Evolutionary conservation across 2,113 vertebrate species (phyloP), one percentile per base, ranked within the genome.

Genomic region (Probosciger aterrimus): DNA sequence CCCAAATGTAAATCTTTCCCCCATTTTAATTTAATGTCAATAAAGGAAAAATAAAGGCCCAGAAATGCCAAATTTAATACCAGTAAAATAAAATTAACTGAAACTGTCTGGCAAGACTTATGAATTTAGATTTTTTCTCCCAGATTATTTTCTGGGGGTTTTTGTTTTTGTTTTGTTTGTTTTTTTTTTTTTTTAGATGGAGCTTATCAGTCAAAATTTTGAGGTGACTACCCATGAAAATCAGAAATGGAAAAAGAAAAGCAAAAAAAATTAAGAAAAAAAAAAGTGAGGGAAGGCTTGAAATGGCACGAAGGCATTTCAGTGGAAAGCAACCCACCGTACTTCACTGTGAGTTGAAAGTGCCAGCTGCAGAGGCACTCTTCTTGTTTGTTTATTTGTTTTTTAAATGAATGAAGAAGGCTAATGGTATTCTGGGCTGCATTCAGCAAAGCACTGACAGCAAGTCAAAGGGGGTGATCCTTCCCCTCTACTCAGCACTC

Each of bases 11-110:
- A 92, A 87, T 73, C 7, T 63, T 74, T 30, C 4, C 3, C 1
- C 11, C 10, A 10, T 94, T 87, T 90, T 76, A 87, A 79, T 65
- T 59, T 82, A 77, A 87, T 79, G 11, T 3, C 31, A 90, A 35
- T 77, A 90, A 93, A 67, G 6, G 18, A 9, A 52, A 57, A 88
- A 89, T 28, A 76, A 43, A 67, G 18, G 23, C 9, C 62, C 7
- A 22, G 44, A 91, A 82, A 82, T 46, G 10, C 25, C 43, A 59
- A 63, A 78, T 60, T 68, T 64, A 68, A 53, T 74, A 80, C 10
- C n/a, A 75, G 63, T 78, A 93, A 83, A 94, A 96, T 89, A 95
- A 95, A 94, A 93, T 76, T 64, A 93, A 78, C 23, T 82, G 60
- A 96, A 79, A 92, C 3, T 28, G 93, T 55, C 10, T 88, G 43